These are phyloP conservation scores for Rhinolophus sinicus DNA, from an alignment of 2,113 vertebrate genomes.

Conservation along the genomic window DNA sequence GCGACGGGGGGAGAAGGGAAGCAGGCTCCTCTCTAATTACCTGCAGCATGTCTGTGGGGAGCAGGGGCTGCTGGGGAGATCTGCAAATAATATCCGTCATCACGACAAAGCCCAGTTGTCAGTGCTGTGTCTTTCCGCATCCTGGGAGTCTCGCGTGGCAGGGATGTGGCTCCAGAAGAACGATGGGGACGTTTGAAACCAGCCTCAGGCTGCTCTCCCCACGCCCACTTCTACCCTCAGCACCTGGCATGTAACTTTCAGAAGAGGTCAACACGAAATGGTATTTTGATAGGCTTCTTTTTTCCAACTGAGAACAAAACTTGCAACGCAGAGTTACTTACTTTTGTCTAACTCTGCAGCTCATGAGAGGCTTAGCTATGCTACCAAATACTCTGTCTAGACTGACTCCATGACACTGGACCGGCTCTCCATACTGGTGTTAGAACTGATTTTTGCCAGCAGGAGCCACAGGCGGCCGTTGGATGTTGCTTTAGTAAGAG, in stretches of 20 bases:
- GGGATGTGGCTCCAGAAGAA: accelerated
- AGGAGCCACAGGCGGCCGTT: neutral
- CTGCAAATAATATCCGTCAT: neutral
- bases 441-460: neutral
- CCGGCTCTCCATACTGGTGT: neutral
- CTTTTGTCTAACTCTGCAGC: neutral
- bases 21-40: neutral
- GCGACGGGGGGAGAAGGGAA: neutral
- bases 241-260: neutral
- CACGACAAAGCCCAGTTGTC: accelerated
- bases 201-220: neutral
- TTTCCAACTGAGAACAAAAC: neutral
- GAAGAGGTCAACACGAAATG: neutral
- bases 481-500: conserved; percentile 46
- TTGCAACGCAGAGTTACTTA: neutral
- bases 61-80: neutral
- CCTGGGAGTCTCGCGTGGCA: accelerated
- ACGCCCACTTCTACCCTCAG: neutral
- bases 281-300: neutral
- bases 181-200: accelerated
- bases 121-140: accelerated
- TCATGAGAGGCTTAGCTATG: accelerated
- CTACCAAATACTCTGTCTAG: neutral
- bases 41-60: neutral
- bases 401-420: neutral